Percentiles rank a stretch among this genome's conserved stretches.
These are phyloP conservation scores for Heteractis magnifica DNA, from an alignment of 92 coral and sea anemone species.

Conservation along the genomic window DNA sequence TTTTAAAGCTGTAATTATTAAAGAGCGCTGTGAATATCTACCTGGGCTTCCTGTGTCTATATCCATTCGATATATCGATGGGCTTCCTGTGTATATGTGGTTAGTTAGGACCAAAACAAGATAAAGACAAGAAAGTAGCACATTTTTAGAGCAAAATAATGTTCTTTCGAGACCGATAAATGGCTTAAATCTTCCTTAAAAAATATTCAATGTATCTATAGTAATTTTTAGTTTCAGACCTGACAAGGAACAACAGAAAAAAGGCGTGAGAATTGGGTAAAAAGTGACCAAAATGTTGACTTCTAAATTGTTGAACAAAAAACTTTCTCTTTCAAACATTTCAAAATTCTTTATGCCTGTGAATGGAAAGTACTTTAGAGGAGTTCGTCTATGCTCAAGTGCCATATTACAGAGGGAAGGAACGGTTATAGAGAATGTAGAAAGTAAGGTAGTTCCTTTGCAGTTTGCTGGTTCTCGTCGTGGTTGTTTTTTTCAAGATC, in stretches of 20 bases:
- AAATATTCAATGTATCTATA: neutral
- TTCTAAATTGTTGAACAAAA: neutral
- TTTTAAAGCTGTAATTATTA: too few species aligned
- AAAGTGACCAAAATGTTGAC: neutral
- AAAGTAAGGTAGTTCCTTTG: neutral
- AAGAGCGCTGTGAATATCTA: too few species aligned
- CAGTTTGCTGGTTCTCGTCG: slow-evolving; percentile 56
- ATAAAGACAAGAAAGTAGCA: too few species aligned
- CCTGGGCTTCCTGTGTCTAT: too few species aligned
- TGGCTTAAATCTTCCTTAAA: too few species aligned
- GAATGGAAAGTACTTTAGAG: neutral
- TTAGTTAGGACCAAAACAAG: too few species aligned
- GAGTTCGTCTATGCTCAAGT: neutral
- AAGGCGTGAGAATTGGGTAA: neutral
- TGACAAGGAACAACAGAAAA: neutral
- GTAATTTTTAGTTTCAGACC: neutral
- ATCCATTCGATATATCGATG: too few species aligned
- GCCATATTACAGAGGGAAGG: neutral
- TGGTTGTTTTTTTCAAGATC: slow-evolving; percentile 77
- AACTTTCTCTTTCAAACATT: neutral
- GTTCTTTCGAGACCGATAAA: too few species aligned
- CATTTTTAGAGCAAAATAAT: too few species aligned
- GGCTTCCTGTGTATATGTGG: too few species aligned
- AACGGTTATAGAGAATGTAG: neutral
- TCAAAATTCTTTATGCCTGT: neutral